phyloP scores from a whole-genome alignment of 2,888 invertebrate species.

The Scelioninae gen. 1 region DNA sequence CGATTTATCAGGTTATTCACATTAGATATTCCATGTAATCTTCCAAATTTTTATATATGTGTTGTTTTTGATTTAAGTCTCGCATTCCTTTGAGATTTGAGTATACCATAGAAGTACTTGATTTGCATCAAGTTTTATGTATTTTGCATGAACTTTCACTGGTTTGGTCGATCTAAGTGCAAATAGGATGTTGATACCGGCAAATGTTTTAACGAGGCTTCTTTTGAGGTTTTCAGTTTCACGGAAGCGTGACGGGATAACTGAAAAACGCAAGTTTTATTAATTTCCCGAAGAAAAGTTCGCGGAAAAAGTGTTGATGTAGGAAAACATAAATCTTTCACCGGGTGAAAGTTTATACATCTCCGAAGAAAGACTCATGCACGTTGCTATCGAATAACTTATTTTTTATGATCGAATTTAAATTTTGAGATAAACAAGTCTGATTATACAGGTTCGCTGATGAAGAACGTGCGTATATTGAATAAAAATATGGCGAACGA shows the following conservation, averaged over 20 bases:
- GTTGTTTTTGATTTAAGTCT: conserved; percentile 44
- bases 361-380: background rate
- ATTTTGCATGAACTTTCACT: conserved; percentile 52
- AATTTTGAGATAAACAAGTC: background rate
- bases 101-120: conserved; percentile 35
- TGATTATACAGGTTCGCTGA: too few species aligned
- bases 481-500: too few species aligned
- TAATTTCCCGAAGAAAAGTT: conserved; percentile 25
- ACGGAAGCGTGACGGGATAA: background rate
- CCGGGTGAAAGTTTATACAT: background rate
- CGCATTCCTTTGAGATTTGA: conserved; percentile 46
- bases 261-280: conserved; percentile 30
- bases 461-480: too few species aligned
- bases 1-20: too few species aligned
- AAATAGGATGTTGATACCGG: conserved; percentile 61
- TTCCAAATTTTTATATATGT: conserved; percentile 16
- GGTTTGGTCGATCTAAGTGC: conserved; percentile 61
- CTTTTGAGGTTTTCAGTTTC: conserved; percentile 33
- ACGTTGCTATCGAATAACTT: background rate
- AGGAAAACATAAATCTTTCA: conserved; percentile 33
- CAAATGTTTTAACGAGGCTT: conserved; percentile 55
- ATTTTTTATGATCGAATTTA: background rate
- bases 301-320: background rate
- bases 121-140: conserved; percentile 58
- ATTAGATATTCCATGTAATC: too few species aligned